Conservation (phyloP, 2,797 vertebrate genomes). For the Tiaroga cobitis region DNA sequence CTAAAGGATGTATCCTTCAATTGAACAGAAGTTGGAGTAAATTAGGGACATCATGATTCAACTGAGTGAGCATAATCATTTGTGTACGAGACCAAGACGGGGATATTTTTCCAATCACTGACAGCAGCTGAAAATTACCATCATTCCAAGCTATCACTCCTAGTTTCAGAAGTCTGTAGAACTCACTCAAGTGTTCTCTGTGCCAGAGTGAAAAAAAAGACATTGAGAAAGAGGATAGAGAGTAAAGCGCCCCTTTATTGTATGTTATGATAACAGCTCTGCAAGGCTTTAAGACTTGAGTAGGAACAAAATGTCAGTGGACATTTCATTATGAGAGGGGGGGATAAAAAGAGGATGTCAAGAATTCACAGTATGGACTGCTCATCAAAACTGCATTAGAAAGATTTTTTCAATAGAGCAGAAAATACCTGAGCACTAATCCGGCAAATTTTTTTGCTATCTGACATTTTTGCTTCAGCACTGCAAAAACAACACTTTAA, state of each 20-base stretch:
- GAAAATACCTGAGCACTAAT: background rate
- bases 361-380: slow-evolving; percentile 11
- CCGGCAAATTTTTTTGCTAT: background rate
- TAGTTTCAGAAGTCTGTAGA: slow-evolving; percentile 15
- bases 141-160: slow-evolving; percentile 21
- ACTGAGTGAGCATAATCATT: slow-evolving; percentile 42
- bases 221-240: background rate
- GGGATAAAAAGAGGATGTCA: background rate
- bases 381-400: slow-evolving; percentile 13
- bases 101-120: slow-evolving; percentile 44
- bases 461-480: background rate
- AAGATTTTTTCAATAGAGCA: background rate
- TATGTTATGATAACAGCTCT: slow-evolving; percentile 13
- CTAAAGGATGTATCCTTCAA: slow-evolving; percentile 17
- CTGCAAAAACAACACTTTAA: background rate
- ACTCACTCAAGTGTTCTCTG: background rate
- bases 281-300: background rate
- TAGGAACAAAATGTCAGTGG: slow-evolving; percentile 32
- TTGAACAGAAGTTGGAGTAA: slow-evolving; percentile 16
- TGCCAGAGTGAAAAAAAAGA: background rate
- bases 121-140: slow-evolving; percentile 18
- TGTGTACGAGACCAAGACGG: slow-evolving; percentile 38
- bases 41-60: slow-evolving; percentile 26
- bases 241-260: slow-evolving; percentile 18
- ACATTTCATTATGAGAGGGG: background rate